These are phyloP conservation scores for Ctena decussata DNA, from an alignment of 2,888 invertebrate genomes.

Conservation along the genomic window DNA sequence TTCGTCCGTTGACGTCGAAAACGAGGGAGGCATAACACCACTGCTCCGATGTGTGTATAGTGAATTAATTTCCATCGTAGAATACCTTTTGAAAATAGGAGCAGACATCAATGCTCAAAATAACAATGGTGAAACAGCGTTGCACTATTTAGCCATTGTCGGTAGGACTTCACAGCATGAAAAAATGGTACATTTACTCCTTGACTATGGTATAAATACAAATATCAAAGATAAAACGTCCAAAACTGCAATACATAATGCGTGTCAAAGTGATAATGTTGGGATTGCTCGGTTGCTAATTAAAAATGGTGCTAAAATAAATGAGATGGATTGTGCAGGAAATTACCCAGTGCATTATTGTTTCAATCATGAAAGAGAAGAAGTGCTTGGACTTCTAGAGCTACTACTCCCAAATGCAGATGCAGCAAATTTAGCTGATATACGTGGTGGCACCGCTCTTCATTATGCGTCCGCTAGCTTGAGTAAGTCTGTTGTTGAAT, in stretches of 20 bases:
- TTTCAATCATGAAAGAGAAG: background rate
- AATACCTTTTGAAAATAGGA: slow-evolving; percentile 31
- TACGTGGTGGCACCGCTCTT: background rate
- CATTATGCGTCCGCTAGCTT: background rate
- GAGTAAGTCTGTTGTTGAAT: background rate
- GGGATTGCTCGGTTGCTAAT: background rate
- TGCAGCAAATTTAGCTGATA: background rate
- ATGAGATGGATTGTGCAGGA: background rate
- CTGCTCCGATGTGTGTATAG: background rate
- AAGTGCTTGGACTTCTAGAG: background rate
- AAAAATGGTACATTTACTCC: slow-evolving; percentile 15
- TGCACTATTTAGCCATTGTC: too few species aligned
- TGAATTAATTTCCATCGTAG: background rate
- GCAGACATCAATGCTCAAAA: slow-evolving; percentile 33
- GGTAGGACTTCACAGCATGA: background rate
- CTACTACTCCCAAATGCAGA: background rate
- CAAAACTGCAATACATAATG: background rate
- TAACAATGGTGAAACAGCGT: slow-evolving; percentile 23
- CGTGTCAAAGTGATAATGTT: background rate
- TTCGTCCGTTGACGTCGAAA: background rate
- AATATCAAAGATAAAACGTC: slow-evolving; percentile 5
- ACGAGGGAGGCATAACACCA: background rate
- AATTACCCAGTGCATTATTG: background rate
- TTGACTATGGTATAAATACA: slow-evolving; percentile 23
- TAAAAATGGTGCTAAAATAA: background rate